Conservation (phyloP, 2,888 invertebrate species). For the Liopterus haemorrhoidalis region DNA sequence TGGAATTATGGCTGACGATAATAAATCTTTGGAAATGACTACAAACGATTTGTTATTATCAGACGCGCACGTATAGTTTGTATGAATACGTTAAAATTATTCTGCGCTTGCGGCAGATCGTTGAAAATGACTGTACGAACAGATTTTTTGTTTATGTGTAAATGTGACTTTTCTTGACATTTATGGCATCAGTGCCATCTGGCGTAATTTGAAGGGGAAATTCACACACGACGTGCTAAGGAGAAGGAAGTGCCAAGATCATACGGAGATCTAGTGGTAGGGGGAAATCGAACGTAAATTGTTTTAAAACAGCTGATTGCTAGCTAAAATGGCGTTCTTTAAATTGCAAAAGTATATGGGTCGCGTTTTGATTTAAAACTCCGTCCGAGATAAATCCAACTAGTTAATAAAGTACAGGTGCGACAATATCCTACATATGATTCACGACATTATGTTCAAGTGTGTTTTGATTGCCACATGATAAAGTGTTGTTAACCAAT, state of each 20-base stretch:
- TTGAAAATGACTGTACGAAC: no score
- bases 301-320: conserved; percentile 41
- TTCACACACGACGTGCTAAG: conserved; percentile 14
- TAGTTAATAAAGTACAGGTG: conserved; percentile 18
- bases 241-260: neutral
- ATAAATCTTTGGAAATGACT: no score
- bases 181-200: no score
- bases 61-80: no score
- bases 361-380: conserved; percentile 37
- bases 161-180: no score
- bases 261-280: conserved; percentile 6
- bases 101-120: no score
- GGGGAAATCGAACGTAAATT: conserved; percentile 23
- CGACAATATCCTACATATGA: conserved; percentile 18
- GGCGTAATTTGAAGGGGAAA: conserved; percentile 4
- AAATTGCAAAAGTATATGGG: conserved; percentile 33
- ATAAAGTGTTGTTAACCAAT: conserved; percentile 24
- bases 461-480: conserved; percentile 24
- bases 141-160: no score
- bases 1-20: no score
- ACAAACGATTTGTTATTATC: no score
- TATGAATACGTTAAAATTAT: no score
- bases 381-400: conserved; percentile 34
- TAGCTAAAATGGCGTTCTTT: conserved; percentile 41
- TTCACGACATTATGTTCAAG: conserved; percentile 7